Evolutionary conservation across 2,888 invertebrate genomes (phyloP).

Genomic region (Tenthredo distinguenda): DNA sequence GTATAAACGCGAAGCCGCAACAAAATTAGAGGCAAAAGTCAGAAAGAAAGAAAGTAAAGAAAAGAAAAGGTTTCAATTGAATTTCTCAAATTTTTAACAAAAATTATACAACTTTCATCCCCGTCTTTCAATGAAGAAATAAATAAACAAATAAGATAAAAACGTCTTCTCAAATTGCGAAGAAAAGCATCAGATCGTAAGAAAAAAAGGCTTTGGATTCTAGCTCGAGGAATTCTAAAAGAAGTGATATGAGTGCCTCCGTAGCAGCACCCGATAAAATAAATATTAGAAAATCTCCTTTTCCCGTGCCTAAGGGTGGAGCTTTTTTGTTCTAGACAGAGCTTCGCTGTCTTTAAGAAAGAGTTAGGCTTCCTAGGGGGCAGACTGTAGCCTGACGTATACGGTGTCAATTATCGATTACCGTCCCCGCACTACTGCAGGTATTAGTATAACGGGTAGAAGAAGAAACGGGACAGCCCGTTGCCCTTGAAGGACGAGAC

Average conservation of each 20-base stretch:
- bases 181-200: not conserved
- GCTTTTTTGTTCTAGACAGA: not conserved
- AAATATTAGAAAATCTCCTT: not conserved
- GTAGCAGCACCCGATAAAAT: not conserved
- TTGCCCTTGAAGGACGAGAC: not conserved
- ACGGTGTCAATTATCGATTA: constrained; percentile 37
- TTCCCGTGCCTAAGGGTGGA: not conserved
- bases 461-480: not conserved
- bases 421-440: not conserved
- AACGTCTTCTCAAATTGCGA: not conserved
- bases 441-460: not conserved
- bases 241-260: not conserved
- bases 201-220: not conserved
- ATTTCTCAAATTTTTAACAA: not conserved
- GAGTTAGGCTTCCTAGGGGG: constrained; percentile 1
- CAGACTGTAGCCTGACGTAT: constrained; percentile 1
- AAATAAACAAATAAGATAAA: no score
- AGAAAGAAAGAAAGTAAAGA: not conserved
- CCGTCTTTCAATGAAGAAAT: not conserved
- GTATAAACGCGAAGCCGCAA: not conserved
- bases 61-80: not conserved
- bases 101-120: not conserved
- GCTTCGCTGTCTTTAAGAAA: not conserved
- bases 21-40: constrained; percentile 3
- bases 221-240: not conserved